Percentiles rank a stretch among this genome's conserved stretches.
These are phyloP conservation scores for Battus philenor DNA, from an alignment of 1,140 invertebrate species.

Conservation along the genomic window DNA sequence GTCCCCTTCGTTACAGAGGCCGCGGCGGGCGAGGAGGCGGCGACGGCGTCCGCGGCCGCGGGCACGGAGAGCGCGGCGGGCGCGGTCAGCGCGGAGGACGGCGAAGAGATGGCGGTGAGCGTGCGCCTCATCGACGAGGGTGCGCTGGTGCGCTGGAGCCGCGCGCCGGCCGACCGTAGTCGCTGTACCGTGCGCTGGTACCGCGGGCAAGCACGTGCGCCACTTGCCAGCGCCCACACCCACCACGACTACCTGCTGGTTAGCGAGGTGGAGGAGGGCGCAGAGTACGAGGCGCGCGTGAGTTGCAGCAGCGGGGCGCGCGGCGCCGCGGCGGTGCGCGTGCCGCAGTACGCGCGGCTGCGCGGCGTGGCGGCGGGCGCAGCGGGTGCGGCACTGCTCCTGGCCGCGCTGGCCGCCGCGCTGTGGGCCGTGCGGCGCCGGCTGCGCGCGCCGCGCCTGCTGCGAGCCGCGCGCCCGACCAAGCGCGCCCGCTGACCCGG, in stretches of 20 bases:
- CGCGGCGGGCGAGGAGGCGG: conserved; percentile 15
- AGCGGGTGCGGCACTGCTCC: conserved; percentile 42
- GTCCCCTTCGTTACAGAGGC: conserved; percentile 19
- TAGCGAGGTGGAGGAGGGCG: conserved; percentile 44
- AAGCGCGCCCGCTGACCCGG: conserved; percentile 38
- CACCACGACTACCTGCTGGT: conserved; percentile 50
- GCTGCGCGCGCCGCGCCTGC: conserved; percentile 23
- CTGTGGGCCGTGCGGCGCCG: conserved; percentile 37
- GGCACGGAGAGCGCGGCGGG: not conserved
- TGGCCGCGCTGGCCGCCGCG: conserved; percentile 36
- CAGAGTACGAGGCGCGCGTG: conserved; percentile 47
- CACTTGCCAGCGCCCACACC: conserved; percentile 36
- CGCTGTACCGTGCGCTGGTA: conserved; percentile 51
- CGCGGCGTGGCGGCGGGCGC: conserved; percentile 43
- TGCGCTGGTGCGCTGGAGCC: conserved; percentile 31
- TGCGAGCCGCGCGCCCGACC: conserved; percentile 20
- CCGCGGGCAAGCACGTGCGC: conserved; percentile 29
- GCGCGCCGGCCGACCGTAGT: conserved; percentile 19
- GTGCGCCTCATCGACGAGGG: conserved; percentile 40
- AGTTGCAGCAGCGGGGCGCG: conserved; percentile 34
- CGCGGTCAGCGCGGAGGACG: conserved; percentile 5
- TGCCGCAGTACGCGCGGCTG: conserved; percentile 49
- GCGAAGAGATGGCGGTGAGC: conserved; percentile 33
- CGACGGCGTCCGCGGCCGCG: not conserved
- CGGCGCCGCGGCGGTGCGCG: conserved; percentile 33